Evolutionary conservation across 2,113 vertebrate species (phyloP).

Genomic region (Oncorhynchus gorbuscha): DNA sequence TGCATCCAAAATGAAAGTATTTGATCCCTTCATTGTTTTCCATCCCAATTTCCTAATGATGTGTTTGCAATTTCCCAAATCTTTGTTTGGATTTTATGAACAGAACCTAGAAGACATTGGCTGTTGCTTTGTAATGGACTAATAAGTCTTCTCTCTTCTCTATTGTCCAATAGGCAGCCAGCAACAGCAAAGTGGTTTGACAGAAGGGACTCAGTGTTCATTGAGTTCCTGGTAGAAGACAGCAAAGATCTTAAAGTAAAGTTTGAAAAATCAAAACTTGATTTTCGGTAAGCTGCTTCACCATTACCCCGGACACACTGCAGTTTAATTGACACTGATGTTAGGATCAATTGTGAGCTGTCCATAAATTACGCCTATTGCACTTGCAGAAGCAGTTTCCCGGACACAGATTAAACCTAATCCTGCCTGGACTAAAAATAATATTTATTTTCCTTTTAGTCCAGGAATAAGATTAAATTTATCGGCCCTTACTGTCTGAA

Average conservation of each 20-base stretch:
- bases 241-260: constrained; percentile 92
- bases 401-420: no score
- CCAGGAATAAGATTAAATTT: no score
- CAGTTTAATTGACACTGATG: not conserved
- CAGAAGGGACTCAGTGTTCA: constrained; percentile 90
- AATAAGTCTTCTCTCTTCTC: not conserved
- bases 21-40: not conserved
- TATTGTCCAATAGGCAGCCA: constrained; percentile 79
- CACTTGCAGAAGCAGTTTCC: not conserved
- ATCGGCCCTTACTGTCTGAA: no score
- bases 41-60: not conserved
- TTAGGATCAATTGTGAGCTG: no score
- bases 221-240: constrained; percentile 97
- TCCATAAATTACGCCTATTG: not conserved
- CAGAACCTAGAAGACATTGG: not conserved
- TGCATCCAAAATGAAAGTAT: no score
- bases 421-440: no score
- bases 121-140: not conserved
- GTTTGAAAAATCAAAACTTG: constrained; percentile 89
- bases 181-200: constrained; percentile 98
- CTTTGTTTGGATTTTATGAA: not conserved
- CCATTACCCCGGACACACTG: not conserved
- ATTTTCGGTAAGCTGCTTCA: constrained; percentile 80
- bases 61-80: not conserved
- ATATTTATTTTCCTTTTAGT: not conserved